These are phyloP conservation scores for Spialia ferax DNA, from an alignment of 2,888 invertebrate genomes.

Conservation along the genomic window DNA sequence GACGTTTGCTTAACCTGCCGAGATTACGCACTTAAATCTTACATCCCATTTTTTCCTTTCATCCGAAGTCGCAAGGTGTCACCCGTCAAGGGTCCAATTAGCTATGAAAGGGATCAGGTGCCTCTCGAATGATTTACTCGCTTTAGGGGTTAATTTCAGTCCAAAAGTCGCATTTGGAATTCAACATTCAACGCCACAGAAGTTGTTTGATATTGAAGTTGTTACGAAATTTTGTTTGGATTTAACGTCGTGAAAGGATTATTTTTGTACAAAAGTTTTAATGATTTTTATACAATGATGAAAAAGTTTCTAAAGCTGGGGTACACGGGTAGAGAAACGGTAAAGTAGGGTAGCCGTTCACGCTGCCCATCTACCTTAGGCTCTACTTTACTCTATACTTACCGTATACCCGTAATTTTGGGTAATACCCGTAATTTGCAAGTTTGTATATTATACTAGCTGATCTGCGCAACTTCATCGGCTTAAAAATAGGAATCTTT, in stretches of 20 bases:
- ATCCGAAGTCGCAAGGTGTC: constrained; percentile 25
- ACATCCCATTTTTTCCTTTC: constrained; percentile 14
- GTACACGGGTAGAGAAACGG: no score
- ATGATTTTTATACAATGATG: no score
- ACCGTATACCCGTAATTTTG: no score
- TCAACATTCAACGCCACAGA: constrained; percentile 9
- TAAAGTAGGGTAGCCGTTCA: no score
- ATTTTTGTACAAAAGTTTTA: no score
- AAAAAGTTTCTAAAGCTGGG: no score
- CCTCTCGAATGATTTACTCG: constrained; percentile 30
- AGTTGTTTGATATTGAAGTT: constrained; percentile 21
- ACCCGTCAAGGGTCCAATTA: constrained; percentile 33
- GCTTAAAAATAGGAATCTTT: no score
- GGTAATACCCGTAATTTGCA: no score
- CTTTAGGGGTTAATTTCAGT: constrained; percentile 11
- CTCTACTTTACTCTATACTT: no score
- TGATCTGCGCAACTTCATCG: no score
- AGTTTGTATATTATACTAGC: no score
- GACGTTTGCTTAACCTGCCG: background rate
- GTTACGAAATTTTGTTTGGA: constrained; percentile 1
- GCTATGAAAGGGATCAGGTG: constrained; percentile 36
- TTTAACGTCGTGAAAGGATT: background rate
- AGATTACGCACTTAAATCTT: constrained; percentile 9
- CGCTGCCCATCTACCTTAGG: no score
- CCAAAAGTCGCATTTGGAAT: constrained; percentile 16